Percentiles rank a stretch among this genome's conserved stretches.
These are phyloP conservation scores for Dynastes tityus DNA, from an alignment of 2,888 invertebrate species.

Conservation along the genomic window DNA sequence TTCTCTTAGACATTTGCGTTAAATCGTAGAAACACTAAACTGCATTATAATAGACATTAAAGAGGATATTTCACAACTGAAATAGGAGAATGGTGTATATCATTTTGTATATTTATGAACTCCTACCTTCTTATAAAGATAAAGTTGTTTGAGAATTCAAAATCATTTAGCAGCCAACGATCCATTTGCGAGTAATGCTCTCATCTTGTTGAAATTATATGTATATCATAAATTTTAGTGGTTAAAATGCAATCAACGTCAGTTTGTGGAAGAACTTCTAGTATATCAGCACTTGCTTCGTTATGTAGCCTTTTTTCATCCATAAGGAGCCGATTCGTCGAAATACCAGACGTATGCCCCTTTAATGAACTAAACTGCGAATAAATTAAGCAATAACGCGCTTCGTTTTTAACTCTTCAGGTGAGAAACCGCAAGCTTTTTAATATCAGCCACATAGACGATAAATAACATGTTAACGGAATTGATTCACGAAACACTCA, in stretches of 20 bases:
- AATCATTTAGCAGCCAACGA: too few relatives aligned
- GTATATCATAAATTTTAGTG: background rate
- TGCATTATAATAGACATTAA: too few relatives aligned
- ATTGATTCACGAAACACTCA: background rate
- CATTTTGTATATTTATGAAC: too few relatives aligned
- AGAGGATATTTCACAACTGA: too few relatives aligned
- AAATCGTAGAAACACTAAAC: too few relatives aligned
- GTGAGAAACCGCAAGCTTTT: conserved; percentile 18
- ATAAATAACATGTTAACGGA: conserved; percentile 5
- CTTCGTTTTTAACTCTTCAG: background rate
- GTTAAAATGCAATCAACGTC: conserved; percentile 3
- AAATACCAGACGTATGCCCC: background rate
- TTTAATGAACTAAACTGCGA: conserved; percentile 4
- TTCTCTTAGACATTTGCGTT: too few relatives aligned
- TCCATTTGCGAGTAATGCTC: too few relatives aligned
- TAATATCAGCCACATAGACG: conserved; percentile 6
- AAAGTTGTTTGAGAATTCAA: too few relatives aligned
- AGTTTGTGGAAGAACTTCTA: background rate
- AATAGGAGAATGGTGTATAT: too few relatives aligned
- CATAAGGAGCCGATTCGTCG: background rate
- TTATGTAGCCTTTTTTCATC: background rate
- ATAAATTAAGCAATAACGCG: background rate
- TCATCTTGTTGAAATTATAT: background rate
- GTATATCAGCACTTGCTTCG: background rate
- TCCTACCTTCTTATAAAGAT: too few relatives aligned